These are phyloP conservation scores for Epinephelus cyanopodus DNA, from an alignment of 2,113 vertebrate species.

Conservation along the genomic window DNA sequence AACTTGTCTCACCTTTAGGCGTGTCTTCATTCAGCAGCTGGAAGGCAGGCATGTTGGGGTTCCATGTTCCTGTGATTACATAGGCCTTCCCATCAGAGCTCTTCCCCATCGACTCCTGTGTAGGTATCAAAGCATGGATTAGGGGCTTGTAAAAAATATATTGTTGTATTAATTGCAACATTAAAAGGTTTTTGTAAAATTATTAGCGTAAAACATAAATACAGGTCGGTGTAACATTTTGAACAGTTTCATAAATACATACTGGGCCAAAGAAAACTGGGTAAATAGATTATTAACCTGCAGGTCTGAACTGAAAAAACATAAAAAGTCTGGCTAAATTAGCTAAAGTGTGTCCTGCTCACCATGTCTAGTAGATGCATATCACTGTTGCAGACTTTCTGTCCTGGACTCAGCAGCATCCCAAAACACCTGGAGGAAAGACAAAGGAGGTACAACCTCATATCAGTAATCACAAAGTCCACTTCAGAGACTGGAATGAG, in stretches of 20 bases:
- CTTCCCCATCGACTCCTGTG: slow-evolving; percentile 97
- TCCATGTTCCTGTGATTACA: slow-evolving; percentile 96
- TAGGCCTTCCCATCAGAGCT: slow-evolving; percentile 95
- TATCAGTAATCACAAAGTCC: slow-evolving; percentile 22
- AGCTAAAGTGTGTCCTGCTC: slow-evolving; percentile 59
- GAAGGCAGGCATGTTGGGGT: slow-evolving; percentile 92
- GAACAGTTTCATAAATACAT: background rate
- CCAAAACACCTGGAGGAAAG: slow-evolving; percentile 92
- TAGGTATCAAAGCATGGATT: background rate
- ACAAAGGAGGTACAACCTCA: slow-evolving; percentile 16
- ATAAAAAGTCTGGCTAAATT: background rate
- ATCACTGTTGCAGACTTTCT: slow-evolving; percentile 96
- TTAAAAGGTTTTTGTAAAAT: background rate
- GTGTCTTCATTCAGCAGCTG: slow-evolving; percentile 95
- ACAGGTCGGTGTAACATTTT: background rate
- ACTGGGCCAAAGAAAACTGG: background rate
- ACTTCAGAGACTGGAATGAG: background rate
- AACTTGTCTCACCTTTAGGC: slow-evolving; percentile 89
- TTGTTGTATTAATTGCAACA: background rate
- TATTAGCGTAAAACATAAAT: background rate
- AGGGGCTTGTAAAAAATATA: background rate
- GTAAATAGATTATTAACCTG: background rate
- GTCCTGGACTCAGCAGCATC: slow-evolving; percentile 96
- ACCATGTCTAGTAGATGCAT: slow-evolving; percentile 99
- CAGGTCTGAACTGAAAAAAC: background rate